phyloP scores from a whole-genome alignment of 2,797 vertebrate genomes.

The Coluber constrictor region DNA sequence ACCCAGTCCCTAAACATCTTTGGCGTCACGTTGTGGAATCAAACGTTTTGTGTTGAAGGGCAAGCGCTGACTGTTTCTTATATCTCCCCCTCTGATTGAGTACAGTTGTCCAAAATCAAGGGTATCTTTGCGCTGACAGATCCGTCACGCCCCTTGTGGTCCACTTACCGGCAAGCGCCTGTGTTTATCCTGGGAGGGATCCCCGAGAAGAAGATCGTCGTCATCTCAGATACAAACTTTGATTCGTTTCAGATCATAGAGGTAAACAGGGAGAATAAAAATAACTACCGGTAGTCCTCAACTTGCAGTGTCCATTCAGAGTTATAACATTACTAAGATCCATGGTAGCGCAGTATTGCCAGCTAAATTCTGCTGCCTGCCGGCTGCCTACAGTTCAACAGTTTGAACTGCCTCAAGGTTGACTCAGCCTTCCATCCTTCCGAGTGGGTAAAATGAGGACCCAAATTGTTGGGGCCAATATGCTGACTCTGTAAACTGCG shows the following conservation, averaged over 20 bases:
- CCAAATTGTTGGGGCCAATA: too few relatives aligned
- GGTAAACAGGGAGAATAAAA: slow-evolving; percentile 37
- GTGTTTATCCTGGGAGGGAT: slow-evolving; percentile 66
- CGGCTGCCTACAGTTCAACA: too few relatives aligned
- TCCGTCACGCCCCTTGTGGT: slow-evolving; percentile 57
- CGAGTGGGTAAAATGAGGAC: too few relatives aligned
- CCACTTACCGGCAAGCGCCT: slow-evolving; percentile 43
- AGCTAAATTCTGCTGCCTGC: too few relatives aligned
- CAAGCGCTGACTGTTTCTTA: not conserved
- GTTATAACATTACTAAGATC: not conserved
- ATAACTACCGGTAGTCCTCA: not conserved
- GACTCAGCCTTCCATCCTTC: too few relatives aligned
- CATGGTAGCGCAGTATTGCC: too few relatives aligned
- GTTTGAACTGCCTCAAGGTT: too few relatives aligned
- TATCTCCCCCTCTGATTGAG: not conserved
- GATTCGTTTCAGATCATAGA: slow-evolving; percentile 43
- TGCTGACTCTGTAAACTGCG: too few relatives aligned
- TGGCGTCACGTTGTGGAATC: not conserved
- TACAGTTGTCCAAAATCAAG: not conserved
- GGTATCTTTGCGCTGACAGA: rapidly evolving
- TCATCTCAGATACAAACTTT: slow-evolving; percentile 61
- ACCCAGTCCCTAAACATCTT: not conserved
- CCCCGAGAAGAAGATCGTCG: slow-evolving; percentile 46
- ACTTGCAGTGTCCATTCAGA: not conserved
- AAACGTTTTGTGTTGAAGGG: not conserved